Evolutionary conservation across 2,888 invertebrate species (phyloP), one percentile per base, ranked within the genome.

Genomic region (Chymomyza amoena): DNA sequence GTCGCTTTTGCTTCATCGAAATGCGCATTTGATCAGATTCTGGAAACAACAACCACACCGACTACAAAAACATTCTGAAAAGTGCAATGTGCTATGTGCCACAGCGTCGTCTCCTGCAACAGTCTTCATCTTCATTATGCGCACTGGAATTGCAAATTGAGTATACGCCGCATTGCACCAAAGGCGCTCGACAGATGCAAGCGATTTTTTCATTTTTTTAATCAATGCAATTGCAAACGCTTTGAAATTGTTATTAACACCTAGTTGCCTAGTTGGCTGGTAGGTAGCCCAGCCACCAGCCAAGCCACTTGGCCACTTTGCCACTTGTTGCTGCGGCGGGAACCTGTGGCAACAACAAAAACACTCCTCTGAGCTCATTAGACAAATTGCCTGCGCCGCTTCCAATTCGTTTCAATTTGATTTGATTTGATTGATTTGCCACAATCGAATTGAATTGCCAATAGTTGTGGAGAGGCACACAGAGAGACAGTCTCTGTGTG

Each of bases 271-370:
- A 6, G 51, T 15, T 4, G 52, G 13, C 39, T 45, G 13, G 32
- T 28, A 28, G 28, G 4, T 6, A 28, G 28, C 28, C 51, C 61
- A 61, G 15, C 39, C 16, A 6, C 32, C 25, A 10, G 61, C 36
- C 39, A 36, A 66, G 60, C 64, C 51, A 61, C 65, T 66, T 36
- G 61, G 16, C 16, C 54, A 52, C 65, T 66, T 36, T 57, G 16
- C n/a, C 54, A 52, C 39, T 45, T 45, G 39, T 45, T 45, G 39
- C 39, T 45, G 39, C 13, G 13, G 39, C 39, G 39, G 39, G 39
- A 68, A 84, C 71, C 87, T 84, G 88, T 88, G 83, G 87, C 87
- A 88, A 84, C 77, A 80, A n/a, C 39, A 9, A 2, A 39, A 6
- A 4, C 7, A 10, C 39, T 10, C 13, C 10, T 13, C 45, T 39